phyloP scores from a whole-genome alignment of 1,140 invertebrate species.

The Pygmarrhopalites habei region DNA sequence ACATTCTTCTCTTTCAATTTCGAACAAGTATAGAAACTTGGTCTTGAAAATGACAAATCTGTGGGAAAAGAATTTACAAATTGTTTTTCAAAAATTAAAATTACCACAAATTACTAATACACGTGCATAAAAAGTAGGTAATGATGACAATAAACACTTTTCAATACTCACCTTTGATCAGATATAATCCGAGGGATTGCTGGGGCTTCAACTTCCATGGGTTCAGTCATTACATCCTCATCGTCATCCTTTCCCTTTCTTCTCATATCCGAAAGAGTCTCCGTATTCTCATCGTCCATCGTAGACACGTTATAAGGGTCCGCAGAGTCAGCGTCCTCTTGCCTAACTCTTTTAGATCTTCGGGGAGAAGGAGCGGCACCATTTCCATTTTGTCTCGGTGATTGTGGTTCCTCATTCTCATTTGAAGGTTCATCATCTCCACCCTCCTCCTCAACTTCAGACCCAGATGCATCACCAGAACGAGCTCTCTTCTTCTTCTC shows the following conservation, averaged over 20 bases:
- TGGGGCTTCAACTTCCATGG: background rate
- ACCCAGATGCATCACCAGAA: slow-evolving; percentile 43
- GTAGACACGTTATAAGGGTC: background rate
- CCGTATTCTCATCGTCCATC: slow-evolving; percentile 2
- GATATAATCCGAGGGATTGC: background rate
- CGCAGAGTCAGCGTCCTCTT: background rate
- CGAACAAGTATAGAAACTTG: slow-evolving; percentile 58
- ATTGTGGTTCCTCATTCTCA: background rate
- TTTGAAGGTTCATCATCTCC: slow-evolving; percentile 36
- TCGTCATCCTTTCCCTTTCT: slow-evolving; percentile 5
- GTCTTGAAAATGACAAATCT: slow-evolving; percentile 59
- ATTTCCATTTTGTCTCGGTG: background rate
- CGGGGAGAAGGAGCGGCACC: background rate
- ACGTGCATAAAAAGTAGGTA: slow-evolving; percentile 14
- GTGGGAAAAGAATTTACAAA: slow-evolving; percentile 35
- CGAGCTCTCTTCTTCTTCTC: slow-evolving; percentile 56
- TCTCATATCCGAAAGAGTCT: background rate
- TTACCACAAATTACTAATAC: background rate
- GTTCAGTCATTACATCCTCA: slow-evolving; percentile 15
- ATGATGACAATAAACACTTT: slow-evolving; percentile 38
- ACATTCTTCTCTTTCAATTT: slow-evolving; percentile 56
- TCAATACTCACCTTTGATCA: slow-evolving; percentile 16
- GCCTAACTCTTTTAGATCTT: background rate
- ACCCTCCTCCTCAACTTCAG: slow-evolving; percentile 51
- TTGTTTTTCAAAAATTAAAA: background rate